Base-by-base conservation (phyloP, 1,140 invertebrate species). In the Sitodiplosis mosellana region DNA sequence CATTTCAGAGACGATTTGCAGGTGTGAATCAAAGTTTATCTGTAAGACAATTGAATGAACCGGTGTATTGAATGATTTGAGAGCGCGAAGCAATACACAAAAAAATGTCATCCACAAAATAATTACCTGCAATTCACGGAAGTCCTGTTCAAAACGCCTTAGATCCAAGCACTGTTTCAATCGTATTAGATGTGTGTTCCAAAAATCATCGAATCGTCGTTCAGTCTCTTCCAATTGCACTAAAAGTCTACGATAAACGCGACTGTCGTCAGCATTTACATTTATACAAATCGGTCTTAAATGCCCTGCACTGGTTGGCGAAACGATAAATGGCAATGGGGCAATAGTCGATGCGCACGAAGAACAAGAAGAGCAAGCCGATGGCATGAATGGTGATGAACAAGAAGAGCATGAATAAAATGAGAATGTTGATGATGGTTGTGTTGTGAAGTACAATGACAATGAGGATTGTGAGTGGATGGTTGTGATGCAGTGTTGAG, bases 171-270 rank as follows among this genome's bases (percentile, higher is more conserved):
- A 93, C 59, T 92, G 85, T 52, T 83, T 80, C 54, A 96, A 69
- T 60, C 87, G 81, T 42, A 77, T 77, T 55, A 86, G 85, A 69
- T 96, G 91, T 56, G 84, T 78, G 17, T 77, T 75, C 90, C 91
- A 96, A 69, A 93, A 95, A 51, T 84, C 77, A 60, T 93, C 88
- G 67, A 97, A 95, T 46, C 85, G 85, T 55, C 77, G 76, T 66
- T 93, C 87, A 48, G 90, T 95, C 72, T 97, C 91, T 64, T 94
- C 90, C 54, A 97, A 70, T 70, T 96, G 90, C 27, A 91, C 81
- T 40, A 97, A 69, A 61, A 95, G 75, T 65, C 88, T 87, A 61
- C 51, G 57, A 57, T 57, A 59, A 58, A 57, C 54, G 53, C 54
- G 59, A 65, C 55, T 57, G 51, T 61, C 56, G 56, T 59, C 58